These are phyloP conservation scores for Gobius niger DNA, from an alignment of 2,113 vertebrate species.

Conservation along the genomic window DNA sequence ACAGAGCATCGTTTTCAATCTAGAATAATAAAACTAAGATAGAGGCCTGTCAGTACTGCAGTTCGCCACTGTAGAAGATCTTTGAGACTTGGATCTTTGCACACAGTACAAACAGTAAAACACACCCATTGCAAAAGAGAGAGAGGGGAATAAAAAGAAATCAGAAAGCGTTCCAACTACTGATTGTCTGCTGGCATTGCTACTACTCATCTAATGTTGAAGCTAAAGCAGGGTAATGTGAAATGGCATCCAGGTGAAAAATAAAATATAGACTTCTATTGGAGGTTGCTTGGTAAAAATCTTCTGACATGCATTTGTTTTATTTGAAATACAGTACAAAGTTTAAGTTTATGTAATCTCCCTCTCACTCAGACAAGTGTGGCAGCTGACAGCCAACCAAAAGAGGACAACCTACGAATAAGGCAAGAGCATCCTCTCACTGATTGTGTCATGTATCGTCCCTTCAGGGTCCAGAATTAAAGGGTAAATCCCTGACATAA, in stretches of 20 bases:
- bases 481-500: slow-evolving; percentile 54
- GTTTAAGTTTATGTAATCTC: slow-evolving; percentile 23
- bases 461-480: slow-evolving; percentile 40
- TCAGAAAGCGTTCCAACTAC: slow-evolving; percentile 19
- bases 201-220: slow-evolving; percentile 43
- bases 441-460: not conserved
- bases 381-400: slow-evolving; percentile 16
- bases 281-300: slow-evolving; percentile 46
- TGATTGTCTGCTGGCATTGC: slow-evolving; percentile 56
- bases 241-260: slow-evolving; percentile 29
- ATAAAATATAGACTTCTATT: slow-evolving; percentile 40
- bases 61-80: slow-evolving; percentile 50
- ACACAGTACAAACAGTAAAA: slow-evolving; percentile 59
- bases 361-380: slow-evolving; percentile 8
- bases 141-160: slow-evolving; percentile 1
- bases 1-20: slow-evolving; percentile 23
- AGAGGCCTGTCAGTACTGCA: slow-evolving; percentile 31
- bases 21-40: slow-evolving; percentile 60
- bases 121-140: slow-evolving; percentile 36
- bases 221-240: slow-evolving; percentile 32
- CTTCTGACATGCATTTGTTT: slow-evolving; percentile 53
- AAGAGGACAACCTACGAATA: slow-evolving; percentile 17
- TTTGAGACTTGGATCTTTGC: slow-evolving; percentile 57
- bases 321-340: slow-evolving; percentile 50
- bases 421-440: slow-evolving; percentile 15